Conservation (phyloP, 1,140 invertebrate genomes). For the Centruroides vittatus region DNA sequence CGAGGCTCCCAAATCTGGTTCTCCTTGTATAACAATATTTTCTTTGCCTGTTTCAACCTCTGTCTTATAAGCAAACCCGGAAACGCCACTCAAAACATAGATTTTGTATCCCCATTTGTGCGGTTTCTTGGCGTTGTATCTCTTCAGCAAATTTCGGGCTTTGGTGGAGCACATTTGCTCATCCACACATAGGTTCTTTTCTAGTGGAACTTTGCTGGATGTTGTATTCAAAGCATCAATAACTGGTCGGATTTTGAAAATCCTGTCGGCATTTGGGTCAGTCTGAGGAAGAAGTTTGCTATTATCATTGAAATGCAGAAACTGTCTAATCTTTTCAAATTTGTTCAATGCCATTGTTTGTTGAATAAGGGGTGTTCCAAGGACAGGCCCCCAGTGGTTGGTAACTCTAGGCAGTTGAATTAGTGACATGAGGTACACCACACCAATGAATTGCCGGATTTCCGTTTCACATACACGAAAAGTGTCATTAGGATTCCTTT, state of each 20-base stretch:
- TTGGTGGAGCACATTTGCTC: constrained; percentile 4
- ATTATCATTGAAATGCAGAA: not conserved
- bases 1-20: not conserved
- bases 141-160: not conserved
- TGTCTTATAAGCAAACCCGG: not conserved
- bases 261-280: not conserved
- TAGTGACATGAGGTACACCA: too few species aligned
- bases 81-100: not conserved
- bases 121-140: not conserved
- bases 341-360: not conserved
- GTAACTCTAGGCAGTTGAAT: too few species aligned
- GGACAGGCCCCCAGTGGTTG: too few species aligned
- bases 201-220: not conserved
- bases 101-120: constrained; percentile 1
- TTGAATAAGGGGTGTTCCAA: too few species aligned
- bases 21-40: not conserved
- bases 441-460: too few species aligned
- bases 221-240: not conserved
- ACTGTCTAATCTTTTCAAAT: not conserved
- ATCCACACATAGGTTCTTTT: not conserved
- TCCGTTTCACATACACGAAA: too few species aligned
- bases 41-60: not conserved
- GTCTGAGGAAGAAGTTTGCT: not conserved
- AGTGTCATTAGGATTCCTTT: too few species aligned
- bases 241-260: not conserved